Percentiles rank a stretch among this genome's conserved stretches.
These are phyloP conservation scores for Zosterops lateralis DNA, from an alignment of 2,113 vertebrate genomes.

Conservation along the genomic window DNA sequence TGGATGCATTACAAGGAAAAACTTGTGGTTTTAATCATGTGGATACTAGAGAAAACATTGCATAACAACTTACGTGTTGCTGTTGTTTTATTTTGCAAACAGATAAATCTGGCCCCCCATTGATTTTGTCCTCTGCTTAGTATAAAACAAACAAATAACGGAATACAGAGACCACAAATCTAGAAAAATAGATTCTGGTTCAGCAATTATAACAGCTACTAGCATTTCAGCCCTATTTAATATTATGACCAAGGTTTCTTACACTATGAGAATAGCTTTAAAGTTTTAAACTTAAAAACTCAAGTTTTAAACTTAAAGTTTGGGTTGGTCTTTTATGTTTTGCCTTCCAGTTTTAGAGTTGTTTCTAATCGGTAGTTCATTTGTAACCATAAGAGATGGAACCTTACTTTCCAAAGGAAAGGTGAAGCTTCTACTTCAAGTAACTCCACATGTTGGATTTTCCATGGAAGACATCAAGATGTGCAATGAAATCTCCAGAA, in stretches of 20 bases:
- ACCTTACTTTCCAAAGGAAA: background rate
- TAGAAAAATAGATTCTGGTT: background rate
- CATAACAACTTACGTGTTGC: background rate
- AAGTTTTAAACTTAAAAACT: background rate
- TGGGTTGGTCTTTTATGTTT: background rate
- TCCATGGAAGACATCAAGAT: background rate
- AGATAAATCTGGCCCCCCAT: background rate
- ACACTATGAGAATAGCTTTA: background rate
- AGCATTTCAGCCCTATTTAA: background rate
- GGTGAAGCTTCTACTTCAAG: background rate
- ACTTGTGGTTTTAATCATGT: slow-evolving; percentile 38
- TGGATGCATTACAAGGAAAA: slow-evolving; percentile 35
- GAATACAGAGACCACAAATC: background rate
- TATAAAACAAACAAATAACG: background rate
- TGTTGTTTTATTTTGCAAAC: slow-evolving; percentile 25
- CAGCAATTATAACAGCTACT: background rate
- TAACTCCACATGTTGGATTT: background rate
- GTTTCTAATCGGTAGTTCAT: background rate
- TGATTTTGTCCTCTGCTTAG: background rate
- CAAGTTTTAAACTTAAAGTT: background rate
- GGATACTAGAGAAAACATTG: slow-evolving; percentile 15
- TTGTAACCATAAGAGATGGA: background rate
- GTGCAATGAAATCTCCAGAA: background rate
- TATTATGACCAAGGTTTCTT: background rate
- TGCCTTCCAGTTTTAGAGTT: background rate